phyloP scores from a whole-genome alignment of 2,888 invertebrate species.

The Petrophora chlorosata region DNA sequence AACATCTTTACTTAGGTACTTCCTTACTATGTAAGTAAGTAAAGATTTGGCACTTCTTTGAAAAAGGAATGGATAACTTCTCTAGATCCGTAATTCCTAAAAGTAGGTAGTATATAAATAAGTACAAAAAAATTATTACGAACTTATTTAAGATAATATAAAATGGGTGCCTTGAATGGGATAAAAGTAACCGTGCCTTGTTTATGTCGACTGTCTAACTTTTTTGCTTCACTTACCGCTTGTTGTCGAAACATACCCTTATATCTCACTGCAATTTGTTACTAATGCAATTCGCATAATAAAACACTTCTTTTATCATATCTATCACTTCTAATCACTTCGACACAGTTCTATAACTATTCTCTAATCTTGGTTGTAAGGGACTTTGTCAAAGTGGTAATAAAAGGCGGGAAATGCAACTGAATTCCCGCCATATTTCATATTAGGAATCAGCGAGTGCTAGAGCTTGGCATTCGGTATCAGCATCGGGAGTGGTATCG shows the following conservation, averaged over 20 bases:
- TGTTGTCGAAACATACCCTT: slow-evolving; percentile 27
- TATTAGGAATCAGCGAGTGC: slow-evolving; percentile 41
- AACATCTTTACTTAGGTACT: too few species aligned
- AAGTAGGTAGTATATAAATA: too few species aligned
- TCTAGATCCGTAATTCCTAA: too few species aligned
- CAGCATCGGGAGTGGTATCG: slow-evolving; percentile 42
- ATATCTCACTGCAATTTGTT: slow-evolving; percentile 35
- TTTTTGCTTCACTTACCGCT: slow-evolving; percentile 8
- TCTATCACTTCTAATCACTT: neutral
- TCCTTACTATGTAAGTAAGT: too few species aligned
- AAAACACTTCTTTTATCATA: slow-evolving; percentile 11
- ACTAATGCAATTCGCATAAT: slow-evolving; percentile 31
- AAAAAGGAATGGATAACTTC: too few species aligned
- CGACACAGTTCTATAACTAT: slow-evolving; percentile 24
- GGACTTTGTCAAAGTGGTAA: slow-evolving; percentile 34
- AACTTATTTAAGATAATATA: too few species aligned
- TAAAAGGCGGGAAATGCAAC: slow-evolving; percentile 22
- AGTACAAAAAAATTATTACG: too few species aligned
- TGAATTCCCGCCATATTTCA: slow-evolving; percentile 39
- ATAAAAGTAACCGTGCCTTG: neutral
- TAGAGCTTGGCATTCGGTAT: slow-evolving; percentile 47
- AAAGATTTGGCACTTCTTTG: too few species aligned
- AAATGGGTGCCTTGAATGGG: too few species aligned
- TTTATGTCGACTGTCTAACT: slow-evolving; percentile 4
- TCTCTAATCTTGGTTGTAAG: neutral